Evolutionary conservation across 2,113 vertebrate genomes (phyloP).

Genomic region (Prietella phreatophila): DNA sequence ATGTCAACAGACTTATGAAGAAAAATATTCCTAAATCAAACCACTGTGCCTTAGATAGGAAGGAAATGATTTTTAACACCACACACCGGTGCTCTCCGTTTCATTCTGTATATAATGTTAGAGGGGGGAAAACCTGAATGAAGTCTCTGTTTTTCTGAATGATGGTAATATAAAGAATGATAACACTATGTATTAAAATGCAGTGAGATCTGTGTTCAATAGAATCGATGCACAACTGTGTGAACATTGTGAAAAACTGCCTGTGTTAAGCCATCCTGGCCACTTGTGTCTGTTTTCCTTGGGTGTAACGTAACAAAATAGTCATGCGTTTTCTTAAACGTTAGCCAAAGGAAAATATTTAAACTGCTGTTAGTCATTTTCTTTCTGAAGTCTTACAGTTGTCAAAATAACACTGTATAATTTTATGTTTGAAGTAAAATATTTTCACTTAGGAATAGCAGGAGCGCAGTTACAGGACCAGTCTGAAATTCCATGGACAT

Average conservation of each 20-base stretch:
- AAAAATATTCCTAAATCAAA: not conserved
- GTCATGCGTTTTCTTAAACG: not conserved
- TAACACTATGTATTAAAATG: not conserved
- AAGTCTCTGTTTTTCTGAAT: not conserved
- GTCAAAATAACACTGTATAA: slow-evolving; percentile 11
- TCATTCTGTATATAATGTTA: not conserved
- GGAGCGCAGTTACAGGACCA: slow-evolving; percentile 1
- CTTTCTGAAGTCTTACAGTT: slow-evolving; percentile 28
- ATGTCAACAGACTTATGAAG: not conserved
- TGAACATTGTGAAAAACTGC: not conserved
- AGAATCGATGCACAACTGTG: not conserved
- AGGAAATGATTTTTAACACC: not conserved
- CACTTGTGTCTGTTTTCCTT: not conserved
- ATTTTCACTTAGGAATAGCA: not conserved
- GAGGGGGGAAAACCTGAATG: not conserved
- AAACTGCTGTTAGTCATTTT: slow-evolving; percentile 20
- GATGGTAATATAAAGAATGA: not conserved
- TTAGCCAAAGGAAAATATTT: slow-evolving; percentile 23
- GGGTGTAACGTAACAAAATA: not conserved
- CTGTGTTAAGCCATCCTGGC: not conserved
- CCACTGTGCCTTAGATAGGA: not conserved
- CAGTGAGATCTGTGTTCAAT: not conserved
- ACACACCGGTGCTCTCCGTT: not conserved
- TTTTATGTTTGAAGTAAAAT: not conserved
- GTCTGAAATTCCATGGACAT: not conserved